phyloP scores from a whole-genome alignment of 37 sponge, comb jelly and placozoan genomes.

The Spongilla lacustris region DNA sequence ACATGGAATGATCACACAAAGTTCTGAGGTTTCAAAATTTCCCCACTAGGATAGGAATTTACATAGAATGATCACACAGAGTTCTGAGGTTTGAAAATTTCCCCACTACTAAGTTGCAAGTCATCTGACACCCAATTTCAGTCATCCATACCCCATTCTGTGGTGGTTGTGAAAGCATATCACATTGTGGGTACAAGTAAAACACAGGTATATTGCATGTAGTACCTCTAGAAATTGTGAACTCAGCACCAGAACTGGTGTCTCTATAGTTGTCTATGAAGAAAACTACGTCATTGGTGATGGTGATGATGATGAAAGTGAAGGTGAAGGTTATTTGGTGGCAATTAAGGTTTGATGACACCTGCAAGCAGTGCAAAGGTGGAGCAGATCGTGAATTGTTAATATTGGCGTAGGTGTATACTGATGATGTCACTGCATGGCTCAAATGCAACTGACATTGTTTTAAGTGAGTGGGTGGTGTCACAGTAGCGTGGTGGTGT shows the following conservation, averaged over 20 bases:
- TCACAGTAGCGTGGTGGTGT: not conserved
- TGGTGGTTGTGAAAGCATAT: not conserved
- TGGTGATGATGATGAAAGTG: constrained; percentile 1
- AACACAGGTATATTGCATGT: not conserved
- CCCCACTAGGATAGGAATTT: not conserved
- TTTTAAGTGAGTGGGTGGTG: not conserved
- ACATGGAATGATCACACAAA: not conserved
- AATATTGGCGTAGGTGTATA: not conserved
- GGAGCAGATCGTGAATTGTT: constrained; percentile 1
- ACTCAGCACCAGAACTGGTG: not conserved
- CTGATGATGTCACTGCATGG: constrained; percentile 1
- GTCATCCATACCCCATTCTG: constrained; percentile 1
- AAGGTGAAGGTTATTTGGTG: constrained; percentile 1
- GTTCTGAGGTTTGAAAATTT: not conserved
- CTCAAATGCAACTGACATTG: not conserved
- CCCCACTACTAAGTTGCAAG: constrained; percentile 1
- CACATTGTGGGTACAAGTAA: constrained; percentile 1
- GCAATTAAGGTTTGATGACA: not conserved
- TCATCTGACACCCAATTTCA: constrained; percentile 1
- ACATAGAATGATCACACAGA: not conserved
- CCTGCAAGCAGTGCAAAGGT: not conserved
- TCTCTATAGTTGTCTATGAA: constrained; percentile 1
- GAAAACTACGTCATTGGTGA: constrained; percentile 1
- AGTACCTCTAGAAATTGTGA: constrained; percentile 1
- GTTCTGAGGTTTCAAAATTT: constrained; percentile 1